Evolutionary conservation across 2,888 invertebrate genomes (phyloP).

Genomic region (Anthophora plumipes): DNA sequence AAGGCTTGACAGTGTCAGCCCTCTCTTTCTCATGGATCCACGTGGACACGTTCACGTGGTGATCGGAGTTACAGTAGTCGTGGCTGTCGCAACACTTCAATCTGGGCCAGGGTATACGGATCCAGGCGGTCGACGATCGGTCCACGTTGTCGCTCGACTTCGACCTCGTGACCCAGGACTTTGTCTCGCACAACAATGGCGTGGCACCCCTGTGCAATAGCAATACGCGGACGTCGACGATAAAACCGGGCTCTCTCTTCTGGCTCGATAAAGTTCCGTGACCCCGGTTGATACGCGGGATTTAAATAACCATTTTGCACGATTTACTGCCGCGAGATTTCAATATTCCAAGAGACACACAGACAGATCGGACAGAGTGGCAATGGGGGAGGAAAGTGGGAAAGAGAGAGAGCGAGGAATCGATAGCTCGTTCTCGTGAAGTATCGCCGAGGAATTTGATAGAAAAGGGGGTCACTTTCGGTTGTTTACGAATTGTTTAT

Average conservation of each 20-base stretch:
- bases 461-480: not conserved
- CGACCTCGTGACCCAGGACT: slow-evolving; percentile 74
- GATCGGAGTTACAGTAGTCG: slow-evolving; percentile 77
- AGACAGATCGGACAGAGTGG: too few species aligned
- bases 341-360: slow-evolving; percentile 24
- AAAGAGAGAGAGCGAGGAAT: not conserved
- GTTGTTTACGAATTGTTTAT: slow-evolving; percentile 18
- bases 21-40: slow-evolving; percentile 46
- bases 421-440: not conserved
- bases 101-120: slow-evolving; percentile 73
- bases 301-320: slow-evolving; percentile 54
- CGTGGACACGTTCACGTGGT: slow-evolving; percentile 58
- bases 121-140: slow-evolving; percentile 54
- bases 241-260: slow-evolving; percentile 42
- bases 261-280: slow-evolving; percentile 70
- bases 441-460: not conserved
- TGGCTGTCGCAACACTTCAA: slow-evolving; percentile 77
- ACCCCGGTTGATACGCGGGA: slow-evolving; percentile 59
- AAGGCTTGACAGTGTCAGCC: slow-evolving; percentile 12
- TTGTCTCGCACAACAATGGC: slow-evolving; percentile 78
- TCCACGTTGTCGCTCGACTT: slow-evolving; percentile 54
- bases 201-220: slow-evolving; percentile 72
- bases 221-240: slow-evolving; percentile 35
- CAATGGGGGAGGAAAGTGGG: too few species aligned
- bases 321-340: slow-evolving; percentile 48